phyloP scores from a whole-genome alignment of 2,888 invertebrate species.

The Ophion ellenae region DNA sequence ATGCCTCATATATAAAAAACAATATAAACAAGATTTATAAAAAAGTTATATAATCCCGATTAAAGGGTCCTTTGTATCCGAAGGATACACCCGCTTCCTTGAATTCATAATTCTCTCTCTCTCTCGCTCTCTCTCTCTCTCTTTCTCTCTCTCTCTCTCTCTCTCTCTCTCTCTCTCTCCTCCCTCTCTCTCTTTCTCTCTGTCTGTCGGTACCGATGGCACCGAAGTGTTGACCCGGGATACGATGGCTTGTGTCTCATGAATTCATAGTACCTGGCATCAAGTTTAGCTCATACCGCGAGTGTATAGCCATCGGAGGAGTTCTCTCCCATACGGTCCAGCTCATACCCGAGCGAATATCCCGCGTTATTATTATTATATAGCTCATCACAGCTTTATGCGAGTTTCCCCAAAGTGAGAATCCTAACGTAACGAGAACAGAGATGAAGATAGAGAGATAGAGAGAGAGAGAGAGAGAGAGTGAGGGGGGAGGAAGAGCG shows the following conservation, averaged over 20 bases:
- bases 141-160: constrained; percentile 1
- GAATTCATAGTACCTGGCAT: constrained; percentile 50
- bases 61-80: constrained; percentile 1
- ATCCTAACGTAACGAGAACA: constrained; percentile 45
- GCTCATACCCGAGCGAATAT: constrained; percentile 14
- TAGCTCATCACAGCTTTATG: constrained; percentile 22
- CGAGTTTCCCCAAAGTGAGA: constrained; percentile 45
- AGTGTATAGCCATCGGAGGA: constrained; percentile 24
- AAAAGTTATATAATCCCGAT: neutral
- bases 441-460: neutral
- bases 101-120: neutral
- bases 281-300: constrained; percentile 32
- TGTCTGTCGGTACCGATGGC: neutral
- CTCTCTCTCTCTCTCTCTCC: neutral
- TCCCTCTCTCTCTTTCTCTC: neutral
- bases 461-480: neutral
- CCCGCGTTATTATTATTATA: constrained; percentile 44
- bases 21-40: no score
- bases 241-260: constrained; percentile 36
- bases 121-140: neutral
- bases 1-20: no score
- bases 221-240: constrained; percentile 31
- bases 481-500: neutral
- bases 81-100: constrained; percentile 30
- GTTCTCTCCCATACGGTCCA: constrained; percentile 26